Evolutionary conservation across 1,140 invertebrate species (phyloP), one percentile per base, ranked within the genome.

Genomic region (Cydia pomonella): DNA sequence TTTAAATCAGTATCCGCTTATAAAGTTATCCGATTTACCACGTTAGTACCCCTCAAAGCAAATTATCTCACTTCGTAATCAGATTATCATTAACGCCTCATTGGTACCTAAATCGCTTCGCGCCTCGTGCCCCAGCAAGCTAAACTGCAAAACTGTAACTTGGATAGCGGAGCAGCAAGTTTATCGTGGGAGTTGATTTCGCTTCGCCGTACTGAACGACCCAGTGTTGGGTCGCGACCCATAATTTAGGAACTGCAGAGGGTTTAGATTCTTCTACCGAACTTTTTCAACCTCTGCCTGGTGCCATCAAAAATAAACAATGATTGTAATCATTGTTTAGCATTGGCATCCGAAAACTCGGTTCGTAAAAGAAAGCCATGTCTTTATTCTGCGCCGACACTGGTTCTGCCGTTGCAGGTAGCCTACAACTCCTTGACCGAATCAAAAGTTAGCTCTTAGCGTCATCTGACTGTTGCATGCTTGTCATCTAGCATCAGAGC

Each of bases 351-450:
- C 95, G 5, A 38, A 38, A 38, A 9, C 7, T 10, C 33, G 33
- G 7, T 38, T 38, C 10, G 33, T 38, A 10, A 38, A 38, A 38
- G 6, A n/a, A n/a, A n/a, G 95, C 88, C 77, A 99, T 99, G 92
- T 98, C 98, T 83, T 97, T 97, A 0, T 95, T 96, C 87, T 99
- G 98, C 27, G 97, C 97, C 21, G 98, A 97, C 62, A 99, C 97
- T 87, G 99, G 98, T 77, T 99, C 98, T 0, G 95, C 96, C 10
- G 99, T 93, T 77, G 98, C 97, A 27, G 97, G 96, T 99, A 38
- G 33, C 95, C 95, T 0, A 98, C 92, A n/a, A n/a, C 7, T 38
- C 7, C 5, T 53, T 53, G 41, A 16, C 13, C 41, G 41, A 16
- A 12, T 44, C n/a, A 53, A 16, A 16, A 93, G 97, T 92, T 97